phyloP scores from a whole-genome alignment of 2,113 vertebrate genomes.

The Quiscalus mexicanus region DNA sequence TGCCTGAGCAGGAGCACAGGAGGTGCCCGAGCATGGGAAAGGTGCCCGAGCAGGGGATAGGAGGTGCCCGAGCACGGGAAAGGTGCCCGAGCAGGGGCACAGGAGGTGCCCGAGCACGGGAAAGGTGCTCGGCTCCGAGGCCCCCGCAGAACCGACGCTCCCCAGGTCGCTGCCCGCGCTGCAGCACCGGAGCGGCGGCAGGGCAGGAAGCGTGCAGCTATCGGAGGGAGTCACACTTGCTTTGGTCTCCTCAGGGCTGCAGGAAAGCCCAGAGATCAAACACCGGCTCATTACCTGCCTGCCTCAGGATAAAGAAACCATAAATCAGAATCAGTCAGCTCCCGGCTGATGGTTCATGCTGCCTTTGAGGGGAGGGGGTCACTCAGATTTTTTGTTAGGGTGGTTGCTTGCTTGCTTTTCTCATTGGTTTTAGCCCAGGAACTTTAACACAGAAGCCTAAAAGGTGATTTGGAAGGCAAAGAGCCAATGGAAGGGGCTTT shows the following conservation, averaged over 20 bases:
- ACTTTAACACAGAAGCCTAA: background rate
- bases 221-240: background rate
- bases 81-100: background rate
- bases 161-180: background rate
- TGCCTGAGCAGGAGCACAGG: background rate
- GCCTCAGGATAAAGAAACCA: slow-evolving; percentile 36
- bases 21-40: too few relatives aligned
- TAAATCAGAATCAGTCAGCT: background rate
- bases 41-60: background rate
- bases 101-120: background rate
- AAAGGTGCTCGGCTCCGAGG: background rate
- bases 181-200: background rate
- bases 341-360: background rate
- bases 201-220: background rate
- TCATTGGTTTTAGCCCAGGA: background rate
- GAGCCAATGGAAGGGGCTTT: background rate
- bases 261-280: background rate
- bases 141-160: accelerated
- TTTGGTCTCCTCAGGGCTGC: background rate
- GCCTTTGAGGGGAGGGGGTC: background rate
- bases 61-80: background rate
- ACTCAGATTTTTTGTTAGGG: background rate
- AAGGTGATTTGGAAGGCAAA: background rate
- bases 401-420: background rate
- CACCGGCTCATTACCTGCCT: background rate